Conservation (phyloP, 2,113 vertebrate genomes). For the Onychorhynchus coronatus region DNA sequence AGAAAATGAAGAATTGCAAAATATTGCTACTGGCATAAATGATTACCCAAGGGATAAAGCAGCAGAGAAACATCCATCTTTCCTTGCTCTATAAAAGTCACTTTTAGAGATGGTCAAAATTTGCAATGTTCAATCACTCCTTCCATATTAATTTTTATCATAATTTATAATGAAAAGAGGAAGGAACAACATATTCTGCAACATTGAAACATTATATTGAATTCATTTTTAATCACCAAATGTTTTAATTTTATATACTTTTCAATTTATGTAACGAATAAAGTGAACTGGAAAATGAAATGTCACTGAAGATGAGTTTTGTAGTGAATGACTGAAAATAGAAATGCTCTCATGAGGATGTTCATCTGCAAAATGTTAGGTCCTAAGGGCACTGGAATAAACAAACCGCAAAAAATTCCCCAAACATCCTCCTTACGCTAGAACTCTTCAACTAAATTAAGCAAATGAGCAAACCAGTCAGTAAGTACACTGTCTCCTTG, state of each 20-base stretch:
- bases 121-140: neutral
- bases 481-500: neutral
- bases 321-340: constrained; percentile 26
- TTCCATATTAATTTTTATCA: neutral
- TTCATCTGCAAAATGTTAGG: constrained; percentile 22
- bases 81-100: neutral
- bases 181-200: neutral
- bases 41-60: neutral
- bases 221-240: constrained; percentile 15
- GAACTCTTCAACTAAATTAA: constrained; percentile 23
- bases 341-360: constrained; percentile 19
- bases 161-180: neutral
- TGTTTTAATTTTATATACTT: neutral
- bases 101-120: constrained; percentile 4
- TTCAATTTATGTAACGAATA: constrained; percentile 24
- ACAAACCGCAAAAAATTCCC: constrained; percentile 15
- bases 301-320: constrained; percentile 12
- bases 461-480: neutral
- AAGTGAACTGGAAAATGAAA: constrained; percentile 28
- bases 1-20: constrained; percentile 26
- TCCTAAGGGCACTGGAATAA: constrained; percentile 36
- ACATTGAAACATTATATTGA: neutral
- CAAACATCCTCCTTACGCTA: neutral
- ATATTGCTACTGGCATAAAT: neutral
- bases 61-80: constrained; percentile 10